phyloP scores from a whole-genome alignment of 2,113 vertebrate species.

The Tamias sibiricus region DNA sequence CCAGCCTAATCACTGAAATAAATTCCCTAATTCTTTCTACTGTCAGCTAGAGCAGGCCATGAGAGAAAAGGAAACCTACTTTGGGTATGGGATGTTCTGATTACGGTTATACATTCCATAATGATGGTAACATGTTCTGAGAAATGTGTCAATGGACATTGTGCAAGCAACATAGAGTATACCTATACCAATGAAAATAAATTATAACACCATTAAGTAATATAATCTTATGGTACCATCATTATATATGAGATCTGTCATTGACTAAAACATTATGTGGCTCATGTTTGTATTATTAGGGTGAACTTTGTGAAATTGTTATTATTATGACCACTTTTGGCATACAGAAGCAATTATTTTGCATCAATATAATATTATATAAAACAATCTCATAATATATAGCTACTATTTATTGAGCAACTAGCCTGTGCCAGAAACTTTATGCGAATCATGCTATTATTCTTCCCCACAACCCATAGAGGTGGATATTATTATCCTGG shows the following conservation, averaged over 20 bases:
- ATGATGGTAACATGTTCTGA: not conserved
- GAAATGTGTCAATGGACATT: not conserved
- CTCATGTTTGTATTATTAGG: not conserved
- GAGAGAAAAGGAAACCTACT: not conserved
- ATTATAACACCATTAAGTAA: not conserved
- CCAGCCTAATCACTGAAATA: not conserved
- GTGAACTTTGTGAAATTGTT: not conserved
- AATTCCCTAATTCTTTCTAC: not conserved
- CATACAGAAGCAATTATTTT: slow-evolving; percentile 17
- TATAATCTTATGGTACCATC: not conserved
- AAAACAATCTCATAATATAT: not conserved
- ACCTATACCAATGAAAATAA: not conserved
- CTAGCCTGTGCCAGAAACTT: slow-evolving; percentile 18
- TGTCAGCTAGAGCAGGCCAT: not conserved
- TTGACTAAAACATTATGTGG: not conserved
- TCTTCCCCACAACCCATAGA: slow-evolving; percentile 15
- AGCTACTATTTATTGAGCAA: not conserved
- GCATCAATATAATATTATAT: not conserved
- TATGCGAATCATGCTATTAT: not conserved
- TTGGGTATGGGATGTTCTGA: not conserved
- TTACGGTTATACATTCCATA: not conserved
- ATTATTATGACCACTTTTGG: not conserved
- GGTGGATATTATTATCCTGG: not conserved
- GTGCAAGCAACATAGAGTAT: not conserved
- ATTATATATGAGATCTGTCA: not conserved